phyloP scores from a whole-genome alignment of 2,797 vertebrate species.

The Zenarchopterus dispar region DNA sequence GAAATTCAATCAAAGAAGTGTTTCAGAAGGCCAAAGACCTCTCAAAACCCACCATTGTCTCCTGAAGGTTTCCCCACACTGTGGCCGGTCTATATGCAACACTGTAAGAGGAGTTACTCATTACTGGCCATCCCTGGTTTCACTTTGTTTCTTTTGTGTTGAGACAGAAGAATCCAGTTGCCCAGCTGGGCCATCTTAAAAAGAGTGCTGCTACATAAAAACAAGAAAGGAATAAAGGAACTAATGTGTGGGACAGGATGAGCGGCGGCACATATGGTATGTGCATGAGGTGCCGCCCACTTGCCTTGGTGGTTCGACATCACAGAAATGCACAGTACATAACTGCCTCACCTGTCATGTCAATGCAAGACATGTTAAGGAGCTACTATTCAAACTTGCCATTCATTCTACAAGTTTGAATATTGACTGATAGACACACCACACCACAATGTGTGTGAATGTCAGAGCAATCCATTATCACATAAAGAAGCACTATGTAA shows the following conservation, averaged over 20 bases:
- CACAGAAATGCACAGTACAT: constrained; percentile 14
- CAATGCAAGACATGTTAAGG: constrained; percentile 26
- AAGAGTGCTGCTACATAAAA: constrained; percentile 47
- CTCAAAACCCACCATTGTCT: constrained; percentile 79
- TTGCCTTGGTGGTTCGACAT: constrained; percentile 7
- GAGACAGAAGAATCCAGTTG: constrained; percentile 73
- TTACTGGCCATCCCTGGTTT: constrained; percentile 69
- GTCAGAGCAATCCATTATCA: constrained; percentile 76
- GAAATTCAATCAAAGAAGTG: constrained; percentile 80
- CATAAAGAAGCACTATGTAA: constrained; percentile 76
- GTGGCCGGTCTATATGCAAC: constrained; percentile 67
- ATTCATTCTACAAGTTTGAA: constrained; percentile 42
- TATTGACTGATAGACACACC: constrained; percentile 71
- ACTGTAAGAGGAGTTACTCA: constrained; percentile 81
- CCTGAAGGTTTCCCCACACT: constrained; percentile 67
- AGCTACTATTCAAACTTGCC: constrained; percentile 46
- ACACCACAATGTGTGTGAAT: constrained; percentile 69
- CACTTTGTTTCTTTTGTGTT: constrained; percentile 80
- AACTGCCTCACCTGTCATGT: constrained; percentile 9
- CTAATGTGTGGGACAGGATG: constrained; percentile 40
- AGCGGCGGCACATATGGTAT: constrained; percentile 24
- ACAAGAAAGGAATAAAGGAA: constrained; percentile 29
- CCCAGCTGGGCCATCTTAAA: constrained; percentile 58
- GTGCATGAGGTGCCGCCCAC: not conserved
- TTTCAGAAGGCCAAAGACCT: constrained; percentile 69